Conservation (phyloP, 2,888 invertebrate species). For the Cryptus viduatorius region DNA sequence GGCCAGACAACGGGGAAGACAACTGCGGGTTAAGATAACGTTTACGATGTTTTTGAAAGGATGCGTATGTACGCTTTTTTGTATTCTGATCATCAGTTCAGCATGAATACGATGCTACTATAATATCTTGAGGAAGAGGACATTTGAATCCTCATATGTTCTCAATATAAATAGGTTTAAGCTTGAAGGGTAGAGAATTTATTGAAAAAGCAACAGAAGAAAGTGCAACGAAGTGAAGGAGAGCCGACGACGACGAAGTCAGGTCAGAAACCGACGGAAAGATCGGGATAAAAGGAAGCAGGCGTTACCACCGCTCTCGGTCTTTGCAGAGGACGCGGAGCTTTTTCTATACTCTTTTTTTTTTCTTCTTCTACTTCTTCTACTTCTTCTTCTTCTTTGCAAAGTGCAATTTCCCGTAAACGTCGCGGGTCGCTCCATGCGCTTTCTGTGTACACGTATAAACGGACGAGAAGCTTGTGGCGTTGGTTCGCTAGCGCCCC, state of each 20-base stretch:
- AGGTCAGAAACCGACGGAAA: conserved; percentile 64
- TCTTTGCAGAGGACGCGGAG: conserved; percentile 19
- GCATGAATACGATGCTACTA: background rate
- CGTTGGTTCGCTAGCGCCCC: conserved; percentile 33
- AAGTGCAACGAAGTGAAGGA: background rate
- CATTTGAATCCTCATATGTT: background rate
- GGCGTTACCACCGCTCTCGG: background rate
- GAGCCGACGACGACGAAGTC: conserved; percentile 19
- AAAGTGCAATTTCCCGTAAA: conserved; percentile 81
- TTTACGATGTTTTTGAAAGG: no score
- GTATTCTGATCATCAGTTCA: no score
- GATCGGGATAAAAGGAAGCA: conserved; percentile 49
- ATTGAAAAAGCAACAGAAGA: conserved; percentile 16
- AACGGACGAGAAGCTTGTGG: conserved; percentile 46
- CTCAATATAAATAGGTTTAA: background rate
- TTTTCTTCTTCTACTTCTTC: conserved; percentile 37
- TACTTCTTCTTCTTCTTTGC: conserved; percentile 73
- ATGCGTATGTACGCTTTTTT: no score
- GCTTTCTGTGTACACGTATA: conserved; percentile 62
- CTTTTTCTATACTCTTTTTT: conserved; percentile 34
- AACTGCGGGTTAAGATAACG: no score
- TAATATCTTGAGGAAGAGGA: conserved; percentile 2
- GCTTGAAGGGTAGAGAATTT: background rate
- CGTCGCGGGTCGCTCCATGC: conserved; percentile 71
- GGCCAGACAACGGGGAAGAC: background rate